phyloP scores from a whole-genome alignment of 64 coral and sea anemone species.

The Porites lutea region DNA sequence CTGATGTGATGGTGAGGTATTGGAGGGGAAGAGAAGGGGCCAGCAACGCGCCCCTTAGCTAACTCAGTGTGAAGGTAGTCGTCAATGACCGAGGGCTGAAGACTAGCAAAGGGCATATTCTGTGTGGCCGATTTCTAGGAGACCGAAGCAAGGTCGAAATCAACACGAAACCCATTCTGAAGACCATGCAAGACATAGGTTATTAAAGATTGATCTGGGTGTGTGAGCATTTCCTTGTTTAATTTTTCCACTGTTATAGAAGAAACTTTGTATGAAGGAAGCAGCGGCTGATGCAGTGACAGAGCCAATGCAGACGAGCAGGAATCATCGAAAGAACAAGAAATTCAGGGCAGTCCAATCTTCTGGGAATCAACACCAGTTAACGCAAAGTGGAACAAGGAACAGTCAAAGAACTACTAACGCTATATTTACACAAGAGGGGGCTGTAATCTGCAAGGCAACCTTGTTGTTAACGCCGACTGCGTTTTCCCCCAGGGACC shows the following conservation, averaged over 20 bases:
- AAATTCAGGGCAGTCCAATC: too few species aligned
- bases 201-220: slow-evolving; percentile 7
- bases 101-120: slow-evolving; percentile 38
- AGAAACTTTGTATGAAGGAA: too few species aligned
- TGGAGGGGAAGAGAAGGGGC: slow-evolving; percentile 11
- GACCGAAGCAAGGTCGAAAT: background rate
- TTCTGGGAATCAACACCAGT: too few species aligned
- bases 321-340: too few species aligned
- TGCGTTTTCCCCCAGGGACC: too few species aligned
- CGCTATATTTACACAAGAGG: too few species aligned
- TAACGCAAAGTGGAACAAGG: too few species aligned
- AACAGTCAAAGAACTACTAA: too few species aligned
- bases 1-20: slow-evolving; percentile 38
- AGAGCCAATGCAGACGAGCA: too few species aligned
- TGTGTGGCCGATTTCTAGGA: slow-evolving; percentile 5
- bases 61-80: slow-evolving; percentile 37
- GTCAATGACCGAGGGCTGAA: slow-evolving; percentile 34
- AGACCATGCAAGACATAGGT: slow-evolving; percentile 10
- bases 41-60: background rate
- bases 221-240: background rate
- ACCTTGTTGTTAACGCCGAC: too few species aligned
- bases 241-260: background rate
- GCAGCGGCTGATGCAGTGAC: too few species aligned
- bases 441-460: too few species aligned
- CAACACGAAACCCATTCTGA: slow-evolving; percentile 19